Percentiles rank a stretch among this genome's conserved stretches.
These are phyloP conservation scores for Hydrozoanthus gracilis DNA, from an alignment of 92 coral and sea anemone genomes.

Conservation along the genomic window DNA sequence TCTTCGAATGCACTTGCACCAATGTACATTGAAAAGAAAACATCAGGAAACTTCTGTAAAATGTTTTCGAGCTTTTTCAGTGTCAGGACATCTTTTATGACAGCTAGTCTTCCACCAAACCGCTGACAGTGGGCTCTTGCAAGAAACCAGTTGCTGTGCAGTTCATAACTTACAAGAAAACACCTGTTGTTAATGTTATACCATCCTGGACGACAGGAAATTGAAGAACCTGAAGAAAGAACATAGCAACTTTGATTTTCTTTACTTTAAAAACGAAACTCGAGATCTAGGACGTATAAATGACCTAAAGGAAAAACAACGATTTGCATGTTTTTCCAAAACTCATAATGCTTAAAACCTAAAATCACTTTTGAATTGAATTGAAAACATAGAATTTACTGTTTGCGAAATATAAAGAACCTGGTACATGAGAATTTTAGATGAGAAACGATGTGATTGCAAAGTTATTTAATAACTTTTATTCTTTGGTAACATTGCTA, in stretches of 20 bases:
- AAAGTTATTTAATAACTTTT: too few relatives aligned
- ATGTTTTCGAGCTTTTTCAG: conserved; percentile 1
- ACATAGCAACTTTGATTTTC: not conserved
- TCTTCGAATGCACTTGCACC: conserved; percentile 35
- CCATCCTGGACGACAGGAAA: conserved; percentile 30
- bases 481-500: too few relatives aligned
- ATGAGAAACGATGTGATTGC: too few relatives aligned
- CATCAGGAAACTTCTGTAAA: not conserved
- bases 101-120: conserved; percentile 20
- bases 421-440: too few relatives aligned
- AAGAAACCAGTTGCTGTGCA: not conserved
- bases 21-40: not conserved
- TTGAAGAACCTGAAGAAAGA: not conserved
- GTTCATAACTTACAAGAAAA: not conserved
- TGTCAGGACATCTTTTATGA: conserved; percentile 3
- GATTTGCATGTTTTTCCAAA: too few relatives aligned
- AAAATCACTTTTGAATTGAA: too few relatives aligned
- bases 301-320: too few relatives aligned
- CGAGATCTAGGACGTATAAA: too few relatives aligned
- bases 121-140: conserved; percentile 5
- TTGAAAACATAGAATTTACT: too few relatives aligned
- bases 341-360: too few relatives aligned
- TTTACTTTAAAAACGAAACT: too few relatives aligned
- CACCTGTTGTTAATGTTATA: conserved; percentile 12
- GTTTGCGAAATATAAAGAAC: too few relatives aligned